phyloP scores from a whole-genome alignment of 2,888 invertebrate species.

The Cheilosia vulpina region DNA sequence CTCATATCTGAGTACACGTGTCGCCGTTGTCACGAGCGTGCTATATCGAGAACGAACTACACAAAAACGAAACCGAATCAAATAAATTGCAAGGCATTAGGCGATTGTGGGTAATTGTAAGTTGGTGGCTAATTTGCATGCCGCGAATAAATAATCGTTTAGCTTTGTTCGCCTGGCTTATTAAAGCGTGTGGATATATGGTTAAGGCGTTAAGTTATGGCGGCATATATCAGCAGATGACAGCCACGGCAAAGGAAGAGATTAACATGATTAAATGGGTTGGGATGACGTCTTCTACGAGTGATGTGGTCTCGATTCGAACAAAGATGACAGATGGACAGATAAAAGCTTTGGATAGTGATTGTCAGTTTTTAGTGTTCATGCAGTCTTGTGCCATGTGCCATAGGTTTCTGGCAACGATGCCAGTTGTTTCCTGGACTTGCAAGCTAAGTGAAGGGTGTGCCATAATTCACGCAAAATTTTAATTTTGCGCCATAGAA shows the following conservation, averaged over 20 bases:
- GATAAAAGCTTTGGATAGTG: too few species aligned
- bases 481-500: too few species aligned
- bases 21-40: conserved; percentile 32
- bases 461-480: too few species aligned
- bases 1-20: conserved; percentile 21
- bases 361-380: too few species aligned
- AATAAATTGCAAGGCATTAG: conserved; percentile 38
- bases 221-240: conserved; percentile 27
- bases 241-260: background rate
- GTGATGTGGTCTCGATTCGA: background rate
- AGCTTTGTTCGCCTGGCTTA: conserved; percentile 20
- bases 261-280: background rate
- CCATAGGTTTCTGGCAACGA: too few species aligned
- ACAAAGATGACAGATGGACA: too few species aligned
- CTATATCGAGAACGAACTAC: conserved; percentile 3
- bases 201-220: conserved; percentile 20
- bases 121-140: conserved; percentile 50
- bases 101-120: conserved; percentile 36
- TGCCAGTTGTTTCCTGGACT: too few species aligned
- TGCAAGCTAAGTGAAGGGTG: too few species aligned
- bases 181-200: conserved; percentile 19
- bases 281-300: background rate
- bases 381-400: too few species aligned
- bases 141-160: conserved; percentile 34
- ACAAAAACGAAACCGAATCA: conserved; percentile 14